Conservation (phyloP, 2,113 vertebrate species). For the Dryoscopus gambensis region DNA sequence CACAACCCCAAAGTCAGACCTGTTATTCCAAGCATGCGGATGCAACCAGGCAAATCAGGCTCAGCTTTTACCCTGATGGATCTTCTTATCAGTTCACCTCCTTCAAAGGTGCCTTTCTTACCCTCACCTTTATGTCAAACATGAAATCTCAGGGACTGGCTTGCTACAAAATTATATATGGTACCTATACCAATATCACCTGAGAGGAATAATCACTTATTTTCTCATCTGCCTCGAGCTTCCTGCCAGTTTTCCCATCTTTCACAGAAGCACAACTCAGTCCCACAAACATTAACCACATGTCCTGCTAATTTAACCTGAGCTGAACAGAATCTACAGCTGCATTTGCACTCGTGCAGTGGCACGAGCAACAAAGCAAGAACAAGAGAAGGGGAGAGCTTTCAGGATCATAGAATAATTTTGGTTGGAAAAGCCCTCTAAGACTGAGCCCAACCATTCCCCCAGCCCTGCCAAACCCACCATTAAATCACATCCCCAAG, state of each 20-base stretch:
- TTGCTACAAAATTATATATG: background rate
- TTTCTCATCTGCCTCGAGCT: background rate
- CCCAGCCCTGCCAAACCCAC: background rate
- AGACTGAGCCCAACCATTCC: fast-evolving
- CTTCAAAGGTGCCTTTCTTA: background rate
- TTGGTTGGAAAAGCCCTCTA: background rate
- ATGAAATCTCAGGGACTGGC: background rate
- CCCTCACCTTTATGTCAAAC: background rate
- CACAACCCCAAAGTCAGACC: background rate
- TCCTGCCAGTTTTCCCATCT: background rate
- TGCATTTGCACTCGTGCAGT: fast-evolving
- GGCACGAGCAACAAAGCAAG: fast-evolving
- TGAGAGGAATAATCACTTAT: background rate
- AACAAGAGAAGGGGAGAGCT: background rate
- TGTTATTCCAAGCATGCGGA: background rate
- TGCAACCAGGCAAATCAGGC: background rate
- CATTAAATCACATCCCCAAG: background rate
- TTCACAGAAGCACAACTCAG: background rate
- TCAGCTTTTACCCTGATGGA: background rate
- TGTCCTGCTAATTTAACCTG: background rate
- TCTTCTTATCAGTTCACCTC: background rate
- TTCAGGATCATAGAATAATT: background rate
- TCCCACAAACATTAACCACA: background rate
- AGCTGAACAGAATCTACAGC: background rate
- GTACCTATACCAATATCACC: background rate